Base-by-base conservation (phyloP, 2,888 invertebrate genomes). In the Margaritifera margaritifera region DNA sequence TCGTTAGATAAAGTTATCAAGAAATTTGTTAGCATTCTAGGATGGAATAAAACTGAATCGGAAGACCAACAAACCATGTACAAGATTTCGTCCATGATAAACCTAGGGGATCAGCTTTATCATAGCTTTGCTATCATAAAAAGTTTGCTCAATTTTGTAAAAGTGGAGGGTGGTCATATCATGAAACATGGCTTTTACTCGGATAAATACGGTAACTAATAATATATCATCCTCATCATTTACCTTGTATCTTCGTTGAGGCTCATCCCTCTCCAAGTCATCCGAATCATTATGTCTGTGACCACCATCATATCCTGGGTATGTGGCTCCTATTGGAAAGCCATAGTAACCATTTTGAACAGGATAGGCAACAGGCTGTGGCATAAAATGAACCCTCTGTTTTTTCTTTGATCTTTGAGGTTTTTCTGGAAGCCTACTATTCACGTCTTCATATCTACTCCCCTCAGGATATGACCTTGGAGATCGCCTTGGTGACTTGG, bases 181-280 rank as follows among this genome's bases (percentile, higher is more conserved):
- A 42, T 42, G 42, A 42, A 42, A 15, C 42, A 42, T 15, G 11
- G 42, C 42, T 42, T 15, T 42, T 42, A 15, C 42, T 42, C 15
- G 42, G 42, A 42, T 42, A 42, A 11, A 42, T 42, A 42, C 42
- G 15, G 42, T 42, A 42, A 42, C 42, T 42, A 42, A 42, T 15
- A 42, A 42, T 42, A 42, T 15, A 42, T 42, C 4, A 15, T 42
- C 42, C 42, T 42, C 42, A 42, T 42, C 24, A 24, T 31, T 53
- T 77, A 81, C 81, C 77, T 77, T 81, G 52, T 80, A 81, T 68
- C 71, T 79, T 52, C 64, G 73, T 3, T 68, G 61, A 51, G 71
- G 51, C 25, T 75, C 75, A 60, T 76, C 75, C 64, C 68, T 74
- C 2, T 66, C 60, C 27, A 65, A 53, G 19, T 72, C 71, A 61